Evolutionary conservation across 2,888 invertebrate species (phyloP).

Genomic region (Chrysolina oricalcia): DNA sequence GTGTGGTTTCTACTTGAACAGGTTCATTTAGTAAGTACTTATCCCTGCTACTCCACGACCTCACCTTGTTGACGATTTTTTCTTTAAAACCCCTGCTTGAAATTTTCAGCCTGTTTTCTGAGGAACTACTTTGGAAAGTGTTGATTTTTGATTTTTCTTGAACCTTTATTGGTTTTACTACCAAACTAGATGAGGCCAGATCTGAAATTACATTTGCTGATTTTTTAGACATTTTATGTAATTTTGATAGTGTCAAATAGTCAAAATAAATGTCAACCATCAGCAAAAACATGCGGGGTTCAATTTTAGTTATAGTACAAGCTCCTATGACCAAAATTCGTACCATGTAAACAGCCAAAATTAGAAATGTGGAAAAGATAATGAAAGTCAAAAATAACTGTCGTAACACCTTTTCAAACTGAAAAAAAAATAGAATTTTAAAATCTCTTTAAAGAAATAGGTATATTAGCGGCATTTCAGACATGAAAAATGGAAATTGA

Average conservation of each 20-base stretch:
- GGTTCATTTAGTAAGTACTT: constrained; percentile 44
- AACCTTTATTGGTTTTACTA: constrained; percentile 51
- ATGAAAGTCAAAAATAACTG: too few relatives aligned
- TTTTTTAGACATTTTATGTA: constrained; percentile 58
- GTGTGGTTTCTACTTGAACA: constrained; percentile 53
- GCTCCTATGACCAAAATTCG: too few relatives aligned
- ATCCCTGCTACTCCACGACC: constrained; percentile 58
- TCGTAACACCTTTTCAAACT: too few relatives aligned
- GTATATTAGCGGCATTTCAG: too few relatives aligned
- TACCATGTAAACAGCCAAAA: too few relatives aligned
- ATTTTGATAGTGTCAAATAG: constrained; percentile 41
- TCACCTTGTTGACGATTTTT: constrained; percentile 57
- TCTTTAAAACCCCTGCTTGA: constrained; percentile 53
- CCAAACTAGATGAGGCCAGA: constrained; percentile 43
- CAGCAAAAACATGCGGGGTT: background rate
- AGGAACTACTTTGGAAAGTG: constrained; percentile 56
- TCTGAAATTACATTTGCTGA: constrained; percentile 50
- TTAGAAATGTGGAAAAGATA: too few relatives aligned
- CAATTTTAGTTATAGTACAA: background rate
- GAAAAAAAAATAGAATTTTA: too few relatives aligned
- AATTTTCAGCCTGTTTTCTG: constrained; percentile 58
- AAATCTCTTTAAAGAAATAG: too few relatives aligned
- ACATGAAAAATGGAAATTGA: too few relatives aligned
- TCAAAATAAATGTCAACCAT: constrained; percentile 21
- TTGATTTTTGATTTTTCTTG: constrained; percentile 51